phyloP scores from a whole-genome alignment of 2,797 vertebrate species.

The Eulemur mongoz region DNA sequence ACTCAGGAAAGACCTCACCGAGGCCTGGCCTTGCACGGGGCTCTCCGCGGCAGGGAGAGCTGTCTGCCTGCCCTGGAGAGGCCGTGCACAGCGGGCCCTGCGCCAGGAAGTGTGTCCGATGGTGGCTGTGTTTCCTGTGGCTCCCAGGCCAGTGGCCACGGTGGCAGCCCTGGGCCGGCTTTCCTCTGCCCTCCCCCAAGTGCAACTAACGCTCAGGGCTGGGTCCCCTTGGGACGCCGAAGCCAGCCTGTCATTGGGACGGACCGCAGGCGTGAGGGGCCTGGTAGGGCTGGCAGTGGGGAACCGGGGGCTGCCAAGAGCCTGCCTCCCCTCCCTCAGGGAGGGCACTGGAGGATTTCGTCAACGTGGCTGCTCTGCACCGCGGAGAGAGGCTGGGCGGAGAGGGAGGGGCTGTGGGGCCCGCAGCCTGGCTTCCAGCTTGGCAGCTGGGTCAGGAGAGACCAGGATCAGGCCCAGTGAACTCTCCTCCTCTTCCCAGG shows the following conservation, averaged over 20 bases:
- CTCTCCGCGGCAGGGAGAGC: neutral
- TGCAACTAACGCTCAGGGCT: neutral
- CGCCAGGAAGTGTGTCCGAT: neutral
- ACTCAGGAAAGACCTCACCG: neutral
- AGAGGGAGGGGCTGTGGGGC: neutral
- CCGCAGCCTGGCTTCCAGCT: neutral
- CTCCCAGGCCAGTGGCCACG: neutral
- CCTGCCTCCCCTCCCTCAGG: neutral
- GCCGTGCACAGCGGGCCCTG: neutral
- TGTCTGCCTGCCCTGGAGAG: neutral
- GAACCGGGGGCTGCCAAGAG: slow-evolving; percentile 13
- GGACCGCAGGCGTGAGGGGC: slow-evolving; percentile 61
- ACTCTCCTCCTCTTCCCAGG: neutral
- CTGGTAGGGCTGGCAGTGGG: neutral
- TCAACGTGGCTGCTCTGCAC: slow-evolving; percentile 59
- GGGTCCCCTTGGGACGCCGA: neutral
- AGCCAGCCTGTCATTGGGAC: slow-evolving; percentile 62
- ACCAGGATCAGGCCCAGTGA: neutral
- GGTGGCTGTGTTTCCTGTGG: neutral
- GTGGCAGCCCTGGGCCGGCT: neutral
- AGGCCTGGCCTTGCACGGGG: neutral
- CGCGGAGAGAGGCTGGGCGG: neutral
- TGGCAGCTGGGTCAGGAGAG: neutral
- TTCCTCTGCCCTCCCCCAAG: neutral
- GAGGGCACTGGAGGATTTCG: slow-evolving; percentile 38